These are phyloP conservation scores for Sphaeramia orbicularis DNA, from an alignment of 2,797 vertebrate genomes.

Conservation along the genomic window DNA sequence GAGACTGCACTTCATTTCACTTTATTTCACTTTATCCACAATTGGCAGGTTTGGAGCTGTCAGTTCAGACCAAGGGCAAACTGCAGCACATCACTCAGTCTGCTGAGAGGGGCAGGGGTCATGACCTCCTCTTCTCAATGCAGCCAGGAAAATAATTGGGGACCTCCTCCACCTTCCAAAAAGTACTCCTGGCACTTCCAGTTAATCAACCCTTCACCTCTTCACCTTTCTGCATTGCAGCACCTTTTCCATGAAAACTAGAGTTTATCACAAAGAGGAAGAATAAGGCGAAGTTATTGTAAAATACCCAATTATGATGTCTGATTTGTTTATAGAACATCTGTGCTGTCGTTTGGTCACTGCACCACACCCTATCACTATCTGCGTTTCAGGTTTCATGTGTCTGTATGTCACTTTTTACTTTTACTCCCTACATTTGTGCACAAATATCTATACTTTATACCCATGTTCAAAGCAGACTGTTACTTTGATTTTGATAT, in stretches of 20 bases:
- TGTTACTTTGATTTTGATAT: too few relatives aligned
- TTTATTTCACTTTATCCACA: conserved; percentile 26
- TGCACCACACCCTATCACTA: too few relatives aligned
- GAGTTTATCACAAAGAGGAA: too few relatives aligned
- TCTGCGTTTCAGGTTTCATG: too few relatives aligned
- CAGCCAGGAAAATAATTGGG: conserved; percentile 61
- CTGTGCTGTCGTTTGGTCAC: too few relatives aligned
- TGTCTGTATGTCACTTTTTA: too few relatives aligned
- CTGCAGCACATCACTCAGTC: conserved; percentile 30
- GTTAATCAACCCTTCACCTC: conserved; percentile 44
- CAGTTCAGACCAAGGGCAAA: conserved; percentile 35
- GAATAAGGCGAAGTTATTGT: too few relatives aligned
- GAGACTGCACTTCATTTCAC: conserved; percentile 26
- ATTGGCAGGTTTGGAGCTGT: conserved; percentile 32
- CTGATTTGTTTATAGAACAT: too few relatives aligned
- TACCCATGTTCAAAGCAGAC: too few relatives aligned
- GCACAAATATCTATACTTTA: too few relatives aligned
- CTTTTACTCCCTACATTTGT: too few relatives aligned
- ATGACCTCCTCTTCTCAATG: conserved; percentile 31
- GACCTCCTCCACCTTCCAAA: conserved; percentile 50
- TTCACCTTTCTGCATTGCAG: conserved; percentile 19
- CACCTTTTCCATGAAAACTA: conserved; percentile 29
- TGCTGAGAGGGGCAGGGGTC: conserved; percentile 30
- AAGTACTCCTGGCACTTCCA: conserved; percentile 18
- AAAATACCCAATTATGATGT: too few relatives aligned